Base-by-base conservation (phyloP, 1,140 invertebrate species). In the Heterodera carotae region DNA sequence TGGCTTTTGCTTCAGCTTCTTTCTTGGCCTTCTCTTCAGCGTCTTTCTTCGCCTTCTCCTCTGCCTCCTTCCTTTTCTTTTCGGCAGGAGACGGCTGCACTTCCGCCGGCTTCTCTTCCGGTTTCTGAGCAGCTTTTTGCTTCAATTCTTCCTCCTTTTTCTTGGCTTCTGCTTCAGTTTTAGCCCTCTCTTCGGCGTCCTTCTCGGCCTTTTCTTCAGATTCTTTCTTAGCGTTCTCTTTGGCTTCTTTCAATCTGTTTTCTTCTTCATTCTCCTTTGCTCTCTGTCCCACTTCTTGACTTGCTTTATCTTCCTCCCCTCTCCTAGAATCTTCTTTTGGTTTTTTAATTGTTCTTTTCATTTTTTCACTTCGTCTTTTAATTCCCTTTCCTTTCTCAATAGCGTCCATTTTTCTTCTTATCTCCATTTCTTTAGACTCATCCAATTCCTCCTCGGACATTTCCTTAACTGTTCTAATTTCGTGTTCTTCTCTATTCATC, bases 31-130 rank as follows among this genome's bases (percentile, higher is more conserved):
- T 39, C 10, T 39, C 36, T n/a, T 56, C 76, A 8, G 7, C 31
- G 7, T 76, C 72, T 34, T 31, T 4, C 33, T 76, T 76, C 2
- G 43, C 70, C 29, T 76, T 36, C 8, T 31, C 0, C 18, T 76
- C 66, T 0, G 15, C 66, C 0, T 29, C 34, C 27, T 76, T 68
- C 39, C 56, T 74, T 10, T 64, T 67, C 27, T n/a, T 27, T 79
- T 75, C 43, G 1, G 74, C 56, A 27, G 31, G 27, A 3, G 25
- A n/a, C n/a, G n/a, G n/a, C n/a, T 39, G 4, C 36, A 6, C 10
- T 39, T 39, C 22, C 8, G 48, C 34, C 7, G 15, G 27, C 15
- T 76, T 48, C 1, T 34, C 53, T 27, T 59, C 64, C n/a, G 22
- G 0, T 79, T 34, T 78, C 18, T 39, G 80, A 3, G 48, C 75